Evolutionary conservation across 2,113 vertebrate species (phyloP).

Genomic region (Eupsittula cactorum): DNA sequence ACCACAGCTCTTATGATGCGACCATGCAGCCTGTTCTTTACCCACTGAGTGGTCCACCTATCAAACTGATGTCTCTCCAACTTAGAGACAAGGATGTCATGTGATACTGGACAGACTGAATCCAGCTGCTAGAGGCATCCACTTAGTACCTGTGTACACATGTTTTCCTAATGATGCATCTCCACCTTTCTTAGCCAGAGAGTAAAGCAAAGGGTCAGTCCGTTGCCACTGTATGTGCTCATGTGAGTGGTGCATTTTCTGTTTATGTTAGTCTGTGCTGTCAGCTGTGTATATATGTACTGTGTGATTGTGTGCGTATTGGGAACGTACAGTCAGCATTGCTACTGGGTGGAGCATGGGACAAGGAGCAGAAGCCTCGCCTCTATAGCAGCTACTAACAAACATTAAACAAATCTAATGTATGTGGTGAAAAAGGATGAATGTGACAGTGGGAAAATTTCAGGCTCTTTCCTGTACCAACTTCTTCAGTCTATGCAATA

Average conservation of each 20-base stretch:
- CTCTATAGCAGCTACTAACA: background rate
- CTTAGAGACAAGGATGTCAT: too few relatives aligned
- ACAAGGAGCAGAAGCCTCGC: background rate
- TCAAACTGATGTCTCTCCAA: too few relatives aligned
- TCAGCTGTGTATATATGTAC: background rate
- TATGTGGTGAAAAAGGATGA: background rate
- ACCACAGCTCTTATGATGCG: too few relatives aligned
- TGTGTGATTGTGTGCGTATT: background rate
- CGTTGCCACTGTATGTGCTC: background rate
- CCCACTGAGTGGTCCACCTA: too few relatives aligned
- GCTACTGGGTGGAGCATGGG: background rate
- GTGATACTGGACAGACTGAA: background rate
- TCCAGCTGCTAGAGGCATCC: background rate
- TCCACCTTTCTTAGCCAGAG: background rate
- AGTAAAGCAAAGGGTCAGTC: background rate
- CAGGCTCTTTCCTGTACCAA: background rate
- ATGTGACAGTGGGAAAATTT: background rate
- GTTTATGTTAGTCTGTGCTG: background rate
- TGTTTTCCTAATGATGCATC: background rate
- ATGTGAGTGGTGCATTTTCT: background rate
- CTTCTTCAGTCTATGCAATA: background rate
- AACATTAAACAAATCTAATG: background rate
- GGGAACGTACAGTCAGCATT: background rate
- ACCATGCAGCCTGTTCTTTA: too few relatives aligned
- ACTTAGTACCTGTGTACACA: too few relatives aligned